phyloP scores from a whole-genome alignment of 1,140 invertebrate genomes.

The Drosophila orosa region DNA sequence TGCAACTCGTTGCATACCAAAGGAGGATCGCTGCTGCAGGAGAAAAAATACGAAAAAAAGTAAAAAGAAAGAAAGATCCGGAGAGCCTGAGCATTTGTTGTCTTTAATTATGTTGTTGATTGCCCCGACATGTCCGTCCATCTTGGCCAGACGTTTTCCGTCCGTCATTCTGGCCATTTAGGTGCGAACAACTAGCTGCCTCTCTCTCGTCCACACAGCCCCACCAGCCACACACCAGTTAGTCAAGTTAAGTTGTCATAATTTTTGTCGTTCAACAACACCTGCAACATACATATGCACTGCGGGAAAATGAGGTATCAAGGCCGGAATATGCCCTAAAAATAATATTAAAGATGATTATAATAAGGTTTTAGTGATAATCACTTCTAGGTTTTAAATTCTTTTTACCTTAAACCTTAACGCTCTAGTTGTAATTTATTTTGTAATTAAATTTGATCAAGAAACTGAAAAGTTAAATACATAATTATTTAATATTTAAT shows the following conservation, averaged over 20 bases:
- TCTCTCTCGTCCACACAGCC: slow-evolving; percentile 14
- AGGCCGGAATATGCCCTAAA: not conserved
- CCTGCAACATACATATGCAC: slow-evolving; percentile 32
- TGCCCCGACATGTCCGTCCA: slow-evolving; percentile 44
- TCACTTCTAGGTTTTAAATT: not conserved
- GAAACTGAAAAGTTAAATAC: not conserved
- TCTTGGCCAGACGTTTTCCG: slow-evolving; percentile 29
- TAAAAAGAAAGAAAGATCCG: slow-evolving; percentile 11
- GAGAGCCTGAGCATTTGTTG: slow-evolving; percentile 73
- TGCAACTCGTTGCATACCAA: slow-evolving; percentile 81
- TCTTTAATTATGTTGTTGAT: slow-evolving; percentile 82
- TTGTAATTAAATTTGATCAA: not conserved
- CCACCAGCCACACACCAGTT: slow-evolving; percentile 63
- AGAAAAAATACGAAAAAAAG: not conserved
- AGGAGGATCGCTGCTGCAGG: slow-evolving; percentile 23
- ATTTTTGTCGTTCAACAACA: slow-evolving; percentile 77
- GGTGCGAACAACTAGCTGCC: slow-evolving; percentile 52
- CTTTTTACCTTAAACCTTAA: not conserved
- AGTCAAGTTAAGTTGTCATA: slow-evolving; percentile 83
- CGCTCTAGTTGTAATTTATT: not conserved
- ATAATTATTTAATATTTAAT: not conserved
- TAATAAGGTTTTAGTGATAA: not conserved
- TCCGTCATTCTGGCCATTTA: slow-evolving; percentile 64
- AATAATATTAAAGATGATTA: not conserved
- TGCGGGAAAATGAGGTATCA: not conserved